A percentile compares a stretch with the other conserved stretches of the same genome.
These are phyloP conservation scores for Willowsia nigromaculata DNA, from an alignment of 2,888 invertebrate species.

Conservation along the genomic window DNA sequence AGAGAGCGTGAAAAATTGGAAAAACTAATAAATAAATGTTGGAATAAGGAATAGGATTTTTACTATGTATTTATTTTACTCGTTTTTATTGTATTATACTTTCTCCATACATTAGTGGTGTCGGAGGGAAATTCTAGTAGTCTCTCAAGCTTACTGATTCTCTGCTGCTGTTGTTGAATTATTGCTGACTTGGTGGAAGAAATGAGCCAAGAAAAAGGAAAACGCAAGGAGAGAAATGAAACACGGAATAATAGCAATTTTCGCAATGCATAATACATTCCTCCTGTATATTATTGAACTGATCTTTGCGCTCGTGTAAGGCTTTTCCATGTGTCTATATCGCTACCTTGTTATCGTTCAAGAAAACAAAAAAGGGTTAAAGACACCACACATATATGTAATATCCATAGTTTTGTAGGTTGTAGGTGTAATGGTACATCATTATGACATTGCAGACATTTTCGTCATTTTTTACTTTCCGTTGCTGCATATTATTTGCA, in stretches of 20 bases:
- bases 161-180: slow-evolving; percentile 17
- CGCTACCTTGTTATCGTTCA: neutral
- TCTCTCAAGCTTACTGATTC: slow-evolving; percentile 23
- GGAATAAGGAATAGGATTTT: too few relatives aligned
- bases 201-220: neutral
- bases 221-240: neutral
- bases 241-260: neutral
- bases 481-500: neutral
- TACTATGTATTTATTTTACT: too few relatives aligned
- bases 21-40: too few relatives aligned
- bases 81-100: neutral
- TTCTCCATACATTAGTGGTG: neutral
- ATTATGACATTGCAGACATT: neutral
- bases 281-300: neutral
- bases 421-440: neutral
- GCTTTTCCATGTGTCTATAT: neutral
- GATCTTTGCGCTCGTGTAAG: neutral
- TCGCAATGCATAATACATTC: neutral
- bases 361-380: neutral
- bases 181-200: slow-evolving; percentile 29
- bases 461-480: neutral
- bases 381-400: neutral
- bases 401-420: neutral
- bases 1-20: too few relatives aligned
- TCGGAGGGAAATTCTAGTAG: too few relatives aligned